Conservation (phyloP, 2,888 invertebrate species). For the Cancer borealis region DNA sequence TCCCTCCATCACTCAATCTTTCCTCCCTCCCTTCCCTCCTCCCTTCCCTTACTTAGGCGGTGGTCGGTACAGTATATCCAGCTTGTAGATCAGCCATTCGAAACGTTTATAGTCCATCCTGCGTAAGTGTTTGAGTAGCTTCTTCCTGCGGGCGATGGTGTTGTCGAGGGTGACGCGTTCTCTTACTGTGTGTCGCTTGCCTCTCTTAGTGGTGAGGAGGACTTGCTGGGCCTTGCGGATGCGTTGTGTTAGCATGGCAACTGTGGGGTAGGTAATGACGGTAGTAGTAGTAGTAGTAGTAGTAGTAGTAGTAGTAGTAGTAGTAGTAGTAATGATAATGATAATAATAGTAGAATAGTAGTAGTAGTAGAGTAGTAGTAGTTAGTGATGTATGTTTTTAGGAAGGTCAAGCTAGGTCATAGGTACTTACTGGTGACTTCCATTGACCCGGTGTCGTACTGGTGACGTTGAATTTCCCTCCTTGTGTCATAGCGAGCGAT, state of each 20-base stretch:
- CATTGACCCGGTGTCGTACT: slow-evolving; percentile 70
- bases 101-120: slow-evolving; percentile 91
- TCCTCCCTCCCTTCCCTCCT: too few relatives aligned
- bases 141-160: slow-evolving; percentile 84
- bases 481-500: neutral
- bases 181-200: neutral
- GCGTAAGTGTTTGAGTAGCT: slow-evolving; percentile 86
- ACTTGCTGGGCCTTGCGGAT: slow-evolving; percentile 58
- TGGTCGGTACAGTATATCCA: slow-evolving; percentile 89
- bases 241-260: slow-evolving; percentile 60
- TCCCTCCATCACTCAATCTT: neutral
- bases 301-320: neutral
- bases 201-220: neutral
- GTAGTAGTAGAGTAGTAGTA: too few relatives aligned
- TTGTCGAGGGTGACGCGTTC: slow-evolving; percentile 45
- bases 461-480: slow-evolving; percentile 62
- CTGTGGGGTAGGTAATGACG: neutral
- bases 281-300: neutral
- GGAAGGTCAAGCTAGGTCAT: too few relatives aligned
- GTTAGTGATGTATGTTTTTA: too few relatives aligned
- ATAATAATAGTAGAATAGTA: too few relatives aligned
- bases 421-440: slow-evolving; percentile 63
- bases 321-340: too few relatives aligned
- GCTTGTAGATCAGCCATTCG: slow-evolving; percentile 91
- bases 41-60: slow-evolving; percentile 84